Evolutionary conservation across 2,888 invertebrate species (phyloP), one percentile per base, ranked within the genome.

Genomic region (Drosophila anomelani): DNA sequence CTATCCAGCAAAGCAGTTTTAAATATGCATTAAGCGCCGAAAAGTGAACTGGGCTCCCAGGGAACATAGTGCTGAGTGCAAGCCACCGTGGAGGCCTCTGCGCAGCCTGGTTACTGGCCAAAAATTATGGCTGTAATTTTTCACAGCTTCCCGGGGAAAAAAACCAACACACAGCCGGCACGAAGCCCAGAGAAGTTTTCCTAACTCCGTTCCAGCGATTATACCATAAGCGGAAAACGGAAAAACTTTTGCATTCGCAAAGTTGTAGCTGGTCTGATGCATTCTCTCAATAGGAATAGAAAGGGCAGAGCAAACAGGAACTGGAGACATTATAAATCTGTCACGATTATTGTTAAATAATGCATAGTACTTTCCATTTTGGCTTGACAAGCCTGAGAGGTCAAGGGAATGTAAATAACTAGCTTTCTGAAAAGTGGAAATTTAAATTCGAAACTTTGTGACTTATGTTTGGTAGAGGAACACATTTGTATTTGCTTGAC

Each of bases 41-140:
- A 74, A 87, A 85, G 71, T 73, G 77, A 75, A 76, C 75, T 75
- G 63, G 57, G 26, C 64, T 36, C 32, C 26, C 64, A n/a, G 74
- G 54, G 43, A 44, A 34, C 59, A 77, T 55, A 32, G 47, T 56
- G 46, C 51, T 56, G 62, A 36, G 47, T 58, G 46, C 57, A 71
- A 44, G 51, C 43, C 62, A 62, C 57, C 39, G n/a, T 71, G 53
- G 73, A 70, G 69, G 68, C 80, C 66, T 44, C 26, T 26, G 57
- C 49, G 64, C 72, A 73, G 55, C 70, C 77, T 76, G 71, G 84
- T 82, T 85, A 75, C 85, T 78, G 75, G 81, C 81, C 74, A 79
- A 80, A 81, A 85, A 85, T 85, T 73, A 84, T 88, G 77, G 76
- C 77, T 73, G 81, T 79, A 81, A 88, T 85, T 85, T 85, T 79